A percentile compares a stretch with the other conserved stretches of the same genome.
Conservation (phyloP, 2,797 vertebrate genomes). For the Acanthurus leucopareius region DNA sequence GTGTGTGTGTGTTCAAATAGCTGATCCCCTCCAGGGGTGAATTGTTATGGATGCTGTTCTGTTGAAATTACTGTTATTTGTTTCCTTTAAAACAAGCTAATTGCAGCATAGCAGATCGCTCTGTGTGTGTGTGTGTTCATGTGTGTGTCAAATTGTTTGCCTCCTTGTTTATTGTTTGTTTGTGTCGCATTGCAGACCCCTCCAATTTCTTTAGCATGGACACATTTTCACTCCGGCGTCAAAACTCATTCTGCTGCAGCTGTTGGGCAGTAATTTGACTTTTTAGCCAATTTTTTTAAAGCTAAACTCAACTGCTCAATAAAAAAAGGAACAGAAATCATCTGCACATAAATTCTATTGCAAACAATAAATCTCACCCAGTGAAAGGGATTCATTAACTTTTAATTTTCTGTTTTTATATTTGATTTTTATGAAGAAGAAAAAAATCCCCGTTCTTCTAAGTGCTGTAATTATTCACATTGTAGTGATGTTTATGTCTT, state of each 20-base stretch:
- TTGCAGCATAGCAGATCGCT: slow-evolving; percentile 76
- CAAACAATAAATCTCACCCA: slow-evolving; percentile 24
- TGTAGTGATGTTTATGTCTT: neutral
- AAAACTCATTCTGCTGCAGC: slow-evolving; percentile 70
- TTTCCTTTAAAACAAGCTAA: slow-evolving; percentile 87
- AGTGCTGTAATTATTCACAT: slow-evolving; percentile 16
- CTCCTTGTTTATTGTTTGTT: slow-evolving; percentile 80
- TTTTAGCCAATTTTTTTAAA: slow-evolving; percentile 40
- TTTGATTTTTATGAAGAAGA: neutral
- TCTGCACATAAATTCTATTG: slow-evolving; percentile 30
- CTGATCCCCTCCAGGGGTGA: slow-evolving; percentile 80
- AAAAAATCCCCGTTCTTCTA: neutral
- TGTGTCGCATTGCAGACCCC: slow-evolving; percentile 72
- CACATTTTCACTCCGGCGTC: slow-evolving; percentile 69
- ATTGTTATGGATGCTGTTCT: slow-evolving; percentile 80
- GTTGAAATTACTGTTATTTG: slow-evolving; percentile 85
- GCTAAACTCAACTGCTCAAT: slow-evolving; percentile 11
- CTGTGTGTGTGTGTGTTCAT: slow-evolving; percentile 16
- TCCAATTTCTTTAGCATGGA: slow-evolving; percentile 74
- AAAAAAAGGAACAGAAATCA: slow-evolving; percentile 39
- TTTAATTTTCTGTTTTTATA: slow-evolving; percentile 11
- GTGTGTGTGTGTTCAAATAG: slow-evolving; percentile 63
- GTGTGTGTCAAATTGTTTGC: slow-evolving; percentile 56
- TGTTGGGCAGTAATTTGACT: slow-evolving; percentile 67
- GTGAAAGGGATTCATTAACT: slow-evolving; percentile 23